Evolutionary conservation across 2,113 vertebrate genomes (phyloP).

Genomic region (Brachypodius melanocephalos): DNA sequence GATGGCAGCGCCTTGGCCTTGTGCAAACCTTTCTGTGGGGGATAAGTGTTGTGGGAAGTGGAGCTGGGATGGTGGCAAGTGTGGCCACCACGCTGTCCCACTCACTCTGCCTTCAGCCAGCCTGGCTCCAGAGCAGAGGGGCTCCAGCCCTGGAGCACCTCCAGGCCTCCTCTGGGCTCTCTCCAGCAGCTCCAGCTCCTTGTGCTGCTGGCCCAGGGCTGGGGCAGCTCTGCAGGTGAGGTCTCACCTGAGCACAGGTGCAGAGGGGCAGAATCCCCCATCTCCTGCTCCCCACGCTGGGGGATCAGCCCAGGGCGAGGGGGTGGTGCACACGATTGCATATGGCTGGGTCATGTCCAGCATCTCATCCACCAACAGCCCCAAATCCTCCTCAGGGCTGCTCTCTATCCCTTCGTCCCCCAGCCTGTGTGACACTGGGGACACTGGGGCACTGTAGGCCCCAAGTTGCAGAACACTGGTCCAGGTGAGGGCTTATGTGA

Average conservation of each 20-base stretch:
- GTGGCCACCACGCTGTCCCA: rapidly evolving
- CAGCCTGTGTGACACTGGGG: rapidly evolving
- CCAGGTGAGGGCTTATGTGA: rapidly evolving
- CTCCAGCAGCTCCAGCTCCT: rapidly evolving
- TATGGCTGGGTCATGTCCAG: rapidly evolving
- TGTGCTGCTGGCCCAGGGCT: not conserved
- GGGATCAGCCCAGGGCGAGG: rapidly evolving
- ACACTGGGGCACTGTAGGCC: not conserved
- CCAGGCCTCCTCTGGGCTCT: rapidly evolving
- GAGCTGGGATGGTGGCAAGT: not conserved
- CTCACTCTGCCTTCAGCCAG: not conserved
- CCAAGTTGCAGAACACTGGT: rapidly evolving
- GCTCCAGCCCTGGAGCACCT: not conserved
- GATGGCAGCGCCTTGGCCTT: not conserved
- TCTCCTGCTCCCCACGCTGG: rapidly evolving
- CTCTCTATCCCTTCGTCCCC: not conserved
- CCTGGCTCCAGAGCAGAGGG: not conserved
- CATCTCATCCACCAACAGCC: not conserved
- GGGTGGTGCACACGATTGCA: not conserved
- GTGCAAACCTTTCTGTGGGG: not conserved
- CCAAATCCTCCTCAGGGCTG: not conserved
- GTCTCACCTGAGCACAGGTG: not conserved
- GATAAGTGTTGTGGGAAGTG: rapidly evolving
- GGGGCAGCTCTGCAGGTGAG: not conserved
- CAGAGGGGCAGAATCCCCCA: not conserved